phyloP scores from a whole-genome alignment of 2,888 invertebrate genomes.

The Odontothrips loti region DNA sequence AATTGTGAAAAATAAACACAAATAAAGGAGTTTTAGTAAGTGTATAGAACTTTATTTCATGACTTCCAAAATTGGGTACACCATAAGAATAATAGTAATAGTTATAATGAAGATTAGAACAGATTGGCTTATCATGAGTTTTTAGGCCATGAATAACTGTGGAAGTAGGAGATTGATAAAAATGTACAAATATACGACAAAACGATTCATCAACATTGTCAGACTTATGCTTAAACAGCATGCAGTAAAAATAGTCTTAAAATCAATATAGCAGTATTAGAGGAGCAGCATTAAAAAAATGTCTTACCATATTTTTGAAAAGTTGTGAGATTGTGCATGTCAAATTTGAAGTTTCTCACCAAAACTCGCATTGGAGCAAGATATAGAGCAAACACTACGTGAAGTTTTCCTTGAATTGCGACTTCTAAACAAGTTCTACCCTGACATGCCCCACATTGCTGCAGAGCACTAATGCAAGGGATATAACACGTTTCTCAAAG shows the following conservation, averaged over 20 bases:
- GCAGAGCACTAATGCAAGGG: no score
- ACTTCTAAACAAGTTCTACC: no score
- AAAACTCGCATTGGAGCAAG: no score
- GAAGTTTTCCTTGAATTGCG: no score
- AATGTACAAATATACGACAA: constrained; percentile 4
- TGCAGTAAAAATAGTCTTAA: constrained; percentile 14
- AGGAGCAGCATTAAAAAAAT: background rate
- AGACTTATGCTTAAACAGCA: constrained; percentile 17
- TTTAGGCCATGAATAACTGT: constrained; percentile 15
- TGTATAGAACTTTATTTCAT: constrained; percentile 6
- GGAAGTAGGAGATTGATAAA: background rate
- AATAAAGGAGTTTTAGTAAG: background rate
- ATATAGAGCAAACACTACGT: no score
- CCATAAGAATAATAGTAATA: background rate
- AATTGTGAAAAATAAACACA: background rate
- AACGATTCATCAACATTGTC: constrained; percentile 4
- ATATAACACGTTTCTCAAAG: no score
- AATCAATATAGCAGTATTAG: background rate
- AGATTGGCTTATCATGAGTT: background rate
- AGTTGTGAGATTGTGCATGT: background rate
- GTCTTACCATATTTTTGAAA: background rate
- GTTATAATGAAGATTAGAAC: background rate
- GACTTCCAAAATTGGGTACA: background rate
- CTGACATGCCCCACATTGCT: no score
- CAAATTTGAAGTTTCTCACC: background rate